Conservation (phyloP, 2,888 invertebrate species). For the Nomada fucata region DNA sequence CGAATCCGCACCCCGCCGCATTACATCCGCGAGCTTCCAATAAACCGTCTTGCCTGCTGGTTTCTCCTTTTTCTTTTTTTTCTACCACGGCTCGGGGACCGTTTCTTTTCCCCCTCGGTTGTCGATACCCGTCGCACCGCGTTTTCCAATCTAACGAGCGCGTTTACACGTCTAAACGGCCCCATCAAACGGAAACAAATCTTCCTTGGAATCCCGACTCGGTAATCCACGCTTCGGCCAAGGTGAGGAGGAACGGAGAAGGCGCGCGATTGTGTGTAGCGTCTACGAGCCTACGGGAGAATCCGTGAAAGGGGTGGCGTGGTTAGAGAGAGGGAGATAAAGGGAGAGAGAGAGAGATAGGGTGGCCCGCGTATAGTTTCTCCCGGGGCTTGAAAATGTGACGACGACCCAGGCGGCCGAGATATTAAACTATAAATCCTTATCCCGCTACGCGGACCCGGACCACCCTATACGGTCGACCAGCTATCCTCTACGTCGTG, state of each 20-base stretch:
- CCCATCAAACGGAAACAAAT: constrained; percentile 82
- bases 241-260: constrained; percentile 19
- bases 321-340: background rate
- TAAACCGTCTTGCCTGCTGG: constrained; percentile 47
- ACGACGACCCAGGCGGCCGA: constrained; percentile 79
- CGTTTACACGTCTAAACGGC: constrained; percentile 81
- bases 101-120: constrained; percentile 7
- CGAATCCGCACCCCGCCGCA: constrained; percentile 23
- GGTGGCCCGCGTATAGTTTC: constrained; percentile 70
- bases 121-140: constrained; percentile 61
- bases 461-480: constrained; percentile 63
- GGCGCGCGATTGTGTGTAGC: constrained; percentile 27
- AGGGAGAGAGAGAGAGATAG: background rate
- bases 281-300: constrained; percentile 50
- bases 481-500: constrained; percentile 60
- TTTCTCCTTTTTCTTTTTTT: constrained; percentile 9
- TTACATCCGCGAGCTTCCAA: constrained; percentile 43
- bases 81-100: background rate
- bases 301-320: constrained; percentile 63
- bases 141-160: constrained; percentile 81
- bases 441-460: constrained; percentile 81
- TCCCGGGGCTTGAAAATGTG: constrained; percentile 79
- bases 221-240: constrained; percentile 56
- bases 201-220: constrained; percentile 75
- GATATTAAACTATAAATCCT: constrained; percentile 85